Base-by-base conservation (phyloP, 2,888 invertebrate species). In the Hypercompe scribonia region DNA sequence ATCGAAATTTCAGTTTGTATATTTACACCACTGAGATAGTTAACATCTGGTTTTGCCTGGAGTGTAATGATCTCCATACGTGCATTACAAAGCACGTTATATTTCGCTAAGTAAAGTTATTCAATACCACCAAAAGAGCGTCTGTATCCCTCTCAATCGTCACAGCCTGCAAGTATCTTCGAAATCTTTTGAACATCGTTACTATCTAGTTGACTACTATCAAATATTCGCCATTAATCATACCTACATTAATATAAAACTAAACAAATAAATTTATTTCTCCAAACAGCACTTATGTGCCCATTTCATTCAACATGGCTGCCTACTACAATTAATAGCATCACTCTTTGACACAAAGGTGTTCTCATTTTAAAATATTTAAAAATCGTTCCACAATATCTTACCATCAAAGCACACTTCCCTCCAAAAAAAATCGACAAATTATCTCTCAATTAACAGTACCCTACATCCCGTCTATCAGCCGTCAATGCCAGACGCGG, bases 401-500 rank as follows among this genome's bases (percentile, higher is more conserved):
- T 63, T 75, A 65, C 33, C 69, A 69, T 72, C 72, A 71, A 74
- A 74, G 63, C 24, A 71, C 24, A 46, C n/a, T 61, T 34, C 65
- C 67, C 65, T 42, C 28, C 31, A 46, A 68, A 66, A 70, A 68
- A 67, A 58, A 21, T 69, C 71, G 21, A 50, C 42, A 75, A 75
- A 75, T 75, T 75, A 72, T 72, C 65, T 63, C 72, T 75, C 75
- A 75, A 75, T 75, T 75, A 75, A 75, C 70, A 65, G 46, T 72
- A 70, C 75, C 72, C 75, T 70, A 69, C 69, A 67, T 69, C 74
- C 71, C 69, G 71, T 42, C 75, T 75, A 70, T 72, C 92, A 93
- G 88, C 90, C 88, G 92, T 93, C 94, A 94, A 94, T 91, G 86
- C 88, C 92, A 91, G 92, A 90, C 90, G 34, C 61, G 66, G 36